Base-by-base conservation (phyloP, 1,140 invertebrate genomes). In the Procambarus virginalis region DNA sequence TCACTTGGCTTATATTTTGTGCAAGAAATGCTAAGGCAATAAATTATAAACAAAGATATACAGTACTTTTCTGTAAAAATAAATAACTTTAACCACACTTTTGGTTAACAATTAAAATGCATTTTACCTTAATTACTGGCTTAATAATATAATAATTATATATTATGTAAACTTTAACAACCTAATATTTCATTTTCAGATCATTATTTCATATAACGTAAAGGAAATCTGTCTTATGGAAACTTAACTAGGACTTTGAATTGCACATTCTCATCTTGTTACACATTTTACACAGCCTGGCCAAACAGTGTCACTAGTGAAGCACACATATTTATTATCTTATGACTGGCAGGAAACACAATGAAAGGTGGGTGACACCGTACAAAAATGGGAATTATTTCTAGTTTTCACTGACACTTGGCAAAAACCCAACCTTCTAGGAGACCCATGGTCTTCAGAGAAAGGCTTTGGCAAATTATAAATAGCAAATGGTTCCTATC, bases 331-430 rank as follows among this genome's bases (percentile, higher is more conserved):
- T 48, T 84, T 84, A 49, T 70, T 70, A 20, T 84, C 49, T 70
- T 84, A 70, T 84, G 68, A 84, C 17, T 84, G 81, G 81, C 81
- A 84, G 81, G 81, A 84, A 55, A 84, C 81, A 84, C 34, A 84
- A 58, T 84, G 48, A 84, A 84, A n/a, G 48, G 14, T 84, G 81
- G 81, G 68, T 49, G 81, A 84, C 68, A 84, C 68, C n/a, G 46
- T 84, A 84, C 81, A 60, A 68, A 84, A 84, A 46, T 34, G 68
- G n/a, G 68, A 70, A n/a, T 10, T 22, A 70, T 34, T 70, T 12
- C 68, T 1, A 70, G 68, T 70, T n/a, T 64, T n/a, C 3, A 6
- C 68, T 22, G 22, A 64, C 9, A 17, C 17, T 64, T 17, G 60
- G 20, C 60, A n/a, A 64, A 64, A 70, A 8, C 60, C 68, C 68